Base-by-base conservation (phyloP, 1,140 invertebrate species). In the Trinorchestia longiramus region DNA sequence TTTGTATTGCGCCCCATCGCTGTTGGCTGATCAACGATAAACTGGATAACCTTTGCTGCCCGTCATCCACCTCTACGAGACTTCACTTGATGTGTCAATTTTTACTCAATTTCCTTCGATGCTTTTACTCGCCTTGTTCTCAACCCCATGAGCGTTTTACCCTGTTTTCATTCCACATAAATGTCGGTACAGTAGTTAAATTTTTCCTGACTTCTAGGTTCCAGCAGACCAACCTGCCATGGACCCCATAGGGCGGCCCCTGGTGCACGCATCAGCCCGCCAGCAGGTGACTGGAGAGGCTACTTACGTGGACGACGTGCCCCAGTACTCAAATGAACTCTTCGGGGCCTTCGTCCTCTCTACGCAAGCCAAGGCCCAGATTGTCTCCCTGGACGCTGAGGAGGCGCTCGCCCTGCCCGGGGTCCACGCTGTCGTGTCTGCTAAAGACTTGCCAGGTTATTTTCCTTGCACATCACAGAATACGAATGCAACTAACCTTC, bases 191-290 rank as follows among this genome's bases (percentile, higher is more conserved):
- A 41, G 19, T 43, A 95, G 43, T 47, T 19, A 62, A 95, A 28
- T 47, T 57, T 43, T 47, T 57, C 28, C 8, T 40, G 15, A 53
- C 91, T 62, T 97, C 96, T 97, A 98, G 97, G 97, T 98, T 28
- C 97, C 98, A 40, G 97, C 98, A 28, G 97, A 97, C 94, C 98
- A 98, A 97, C 97, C 97, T 36, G 97, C 97, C 23, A 97, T 97
- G 45, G 98, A 99, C 97, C 97, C 98, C n/a, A 98, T 99, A 43
- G 99, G 99, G 0, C 98, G 98, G 96, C 98, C 99, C 0, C 97
- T 99, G 42, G 77, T 62, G n/a, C 95, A 96, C 45, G 40, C 88
- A 15, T 42, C 90, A n/a, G 77, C 95, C 45, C 19, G 17, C 28
- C 57, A 57, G 62, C 95, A 96, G 45, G 88, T 77, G n/a, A 96